Evolutionary conservation across 2,888 invertebrate species (phyloP).

Genomic region (Leuctra nigra): DNA sequence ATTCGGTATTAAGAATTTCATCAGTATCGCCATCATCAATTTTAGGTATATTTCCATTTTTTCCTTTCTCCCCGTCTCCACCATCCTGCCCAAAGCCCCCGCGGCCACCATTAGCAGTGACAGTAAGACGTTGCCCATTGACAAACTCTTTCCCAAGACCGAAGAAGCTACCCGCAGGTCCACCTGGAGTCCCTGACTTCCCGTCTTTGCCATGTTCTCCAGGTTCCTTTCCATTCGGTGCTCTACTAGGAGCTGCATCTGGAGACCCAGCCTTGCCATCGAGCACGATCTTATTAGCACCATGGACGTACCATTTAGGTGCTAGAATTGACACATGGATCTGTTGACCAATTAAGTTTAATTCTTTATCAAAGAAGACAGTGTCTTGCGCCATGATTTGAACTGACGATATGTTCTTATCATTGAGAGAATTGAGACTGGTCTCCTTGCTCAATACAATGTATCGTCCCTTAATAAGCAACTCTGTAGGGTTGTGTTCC

Average conservation of each 20-base stretch:
- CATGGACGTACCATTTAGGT: not conserved
- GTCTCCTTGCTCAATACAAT: not conserved
- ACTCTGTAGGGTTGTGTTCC: too few relatives aligned
- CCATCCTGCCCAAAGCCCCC: conserved; percentile 18
- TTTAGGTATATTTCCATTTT: too few relatives aligned
- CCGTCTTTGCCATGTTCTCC: not conserved
- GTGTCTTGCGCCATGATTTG: not conserved
- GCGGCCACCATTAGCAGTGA: conserved; percentile 5
- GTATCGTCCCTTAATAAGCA: too few relatives aligned
- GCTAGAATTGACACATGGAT: not conserved
- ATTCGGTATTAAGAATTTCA: too few relatives aligned
- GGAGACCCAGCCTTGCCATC: not conserved
- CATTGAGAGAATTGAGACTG: too few relatives aligned
- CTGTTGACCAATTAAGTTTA: not conserved
- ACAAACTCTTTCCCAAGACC: conserved; percentile 8
- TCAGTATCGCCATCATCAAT: too few relatives aligned
- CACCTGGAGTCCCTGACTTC: not conserved
- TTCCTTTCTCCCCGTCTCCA: conserved; percentile 11
- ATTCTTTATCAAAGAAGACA: not conserved
- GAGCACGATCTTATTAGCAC: not conserved
- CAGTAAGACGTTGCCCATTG: not conserved
- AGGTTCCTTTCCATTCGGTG: not conserved
- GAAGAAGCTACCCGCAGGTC: conserved; percentile 5
- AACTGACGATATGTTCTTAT: not conserved
- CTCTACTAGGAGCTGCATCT: not conserved